These are phyloP conservation scores for Hypomecis punctinalis DNA, from an alignment of 2,888 invertebrate genomes.

Conservation along the genomic window DNA sequence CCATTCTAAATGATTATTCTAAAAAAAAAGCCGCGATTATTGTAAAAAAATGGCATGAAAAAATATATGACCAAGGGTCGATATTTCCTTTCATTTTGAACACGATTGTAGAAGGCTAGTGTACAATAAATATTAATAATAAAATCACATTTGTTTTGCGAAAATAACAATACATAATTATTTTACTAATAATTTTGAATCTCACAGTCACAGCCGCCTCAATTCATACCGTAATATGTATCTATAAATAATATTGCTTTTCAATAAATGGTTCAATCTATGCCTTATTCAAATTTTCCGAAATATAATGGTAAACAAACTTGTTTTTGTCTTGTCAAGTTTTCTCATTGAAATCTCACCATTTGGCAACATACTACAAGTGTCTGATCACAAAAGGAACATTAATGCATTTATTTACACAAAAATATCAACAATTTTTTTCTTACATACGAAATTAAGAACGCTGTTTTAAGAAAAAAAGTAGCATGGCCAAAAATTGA, in stretches of 20 bases:
- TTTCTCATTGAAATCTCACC: too few relatives aligned
- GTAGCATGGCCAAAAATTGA: too few relatives aligned
- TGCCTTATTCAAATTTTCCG: too few relatives aligned
- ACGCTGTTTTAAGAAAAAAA: too few relatives aligned
- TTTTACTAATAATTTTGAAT: constrained; percentile 7
- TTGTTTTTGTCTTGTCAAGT: too few relatives aligned
- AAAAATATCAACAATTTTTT: too few relatives aligned
- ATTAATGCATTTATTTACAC: too few relatives aligned
- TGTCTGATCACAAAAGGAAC: too few relatives aligned
- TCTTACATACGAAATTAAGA: too few relatives aligned
- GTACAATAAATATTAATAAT: constrained; percentile 7
- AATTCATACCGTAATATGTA: background rate
- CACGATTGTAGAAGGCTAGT: constrained; percentile 12
- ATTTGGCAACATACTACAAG: too few relatives aligned
- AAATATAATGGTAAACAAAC: too few relatives aligned
- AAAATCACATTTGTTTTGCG: constrained; percentile 3
- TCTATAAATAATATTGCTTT: constrained; percentile 17
- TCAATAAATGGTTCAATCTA: background rate
- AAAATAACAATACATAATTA: background rate
- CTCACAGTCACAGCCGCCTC: constrained; percentile 29
- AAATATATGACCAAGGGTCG: constrained; percentile 34
- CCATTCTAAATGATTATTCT: constrained; percentile 19
- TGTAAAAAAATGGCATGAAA: constrained; percentile 21
- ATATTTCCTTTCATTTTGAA: constrained; percentile 12
- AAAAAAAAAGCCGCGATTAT: constrained; percentile 20